A percentile compares a stretch with the other conserved stretches of the same genome.
phyloP scores from a whole-genome alignment of 2,888 invertebrate genomes.

The Rhopalosiphum nymphaeae region DNA sequence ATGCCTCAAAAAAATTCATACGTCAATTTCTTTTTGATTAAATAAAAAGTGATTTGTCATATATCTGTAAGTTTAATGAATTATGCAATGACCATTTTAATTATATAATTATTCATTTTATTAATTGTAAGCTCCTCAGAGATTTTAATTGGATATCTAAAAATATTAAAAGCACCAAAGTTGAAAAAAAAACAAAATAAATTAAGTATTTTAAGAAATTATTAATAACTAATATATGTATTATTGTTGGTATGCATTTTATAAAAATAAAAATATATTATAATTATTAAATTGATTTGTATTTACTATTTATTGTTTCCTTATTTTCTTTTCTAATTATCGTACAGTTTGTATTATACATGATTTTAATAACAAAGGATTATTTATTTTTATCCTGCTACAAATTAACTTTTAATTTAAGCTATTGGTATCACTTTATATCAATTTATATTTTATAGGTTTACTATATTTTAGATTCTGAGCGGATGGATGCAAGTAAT shows the following conservation, averaged over 20 bases:
- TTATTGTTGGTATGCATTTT: background rate
- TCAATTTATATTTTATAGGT: no score
- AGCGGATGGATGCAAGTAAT: no score
- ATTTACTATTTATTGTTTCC: background rate
- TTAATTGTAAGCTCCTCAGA: background rate
- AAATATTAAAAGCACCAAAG: background rate
- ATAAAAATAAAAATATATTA: background rate
- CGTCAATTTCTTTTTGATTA: background rate
- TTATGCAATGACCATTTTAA: background rate
- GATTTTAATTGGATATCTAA: background rate
- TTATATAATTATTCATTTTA: background rate
- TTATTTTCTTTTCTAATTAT: background rate
- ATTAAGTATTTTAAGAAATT: background rate
- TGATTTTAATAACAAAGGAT: no score
- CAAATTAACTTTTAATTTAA: no score
- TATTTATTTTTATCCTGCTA: no score
- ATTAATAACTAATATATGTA: background rate
- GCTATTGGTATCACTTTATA: no score
- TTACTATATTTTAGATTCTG: no score
- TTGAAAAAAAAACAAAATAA: background rate
- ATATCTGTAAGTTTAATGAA: background rate
- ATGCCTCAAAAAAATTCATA: background rate
- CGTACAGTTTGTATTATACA: background rate
- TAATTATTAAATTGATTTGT: background rate
- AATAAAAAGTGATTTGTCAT: background rate